Conservation (phyloP, 2,113 vertebrate species). For the Hippocampus barbouri region DNA sequence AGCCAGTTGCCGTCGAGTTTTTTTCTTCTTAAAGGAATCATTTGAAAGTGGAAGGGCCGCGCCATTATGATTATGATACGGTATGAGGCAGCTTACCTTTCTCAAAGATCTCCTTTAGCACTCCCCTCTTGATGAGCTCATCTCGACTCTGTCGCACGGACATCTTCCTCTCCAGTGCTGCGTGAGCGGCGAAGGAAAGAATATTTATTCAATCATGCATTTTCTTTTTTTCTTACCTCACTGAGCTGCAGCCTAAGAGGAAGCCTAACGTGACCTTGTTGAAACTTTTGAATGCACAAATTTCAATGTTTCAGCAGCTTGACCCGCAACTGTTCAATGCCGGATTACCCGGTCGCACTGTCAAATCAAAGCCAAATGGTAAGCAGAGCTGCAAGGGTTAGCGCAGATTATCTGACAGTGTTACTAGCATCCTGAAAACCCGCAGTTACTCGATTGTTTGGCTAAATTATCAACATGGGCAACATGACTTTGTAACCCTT, state of each 20-base stretch:
- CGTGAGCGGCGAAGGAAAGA: conserved; percentile 53
- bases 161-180: conserved; percentile 94
- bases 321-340: too few species aligned
- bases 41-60: not conserved
- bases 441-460: too few species aligned
- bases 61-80: not conserved
- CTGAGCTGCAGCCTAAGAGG: not conserved
- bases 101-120: conserved; percentile 97
- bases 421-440: too few species aligned
- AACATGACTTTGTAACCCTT: too few species aligned
- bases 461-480: too few species aligned
- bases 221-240: not conserved
- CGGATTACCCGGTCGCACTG: too few species aligned
- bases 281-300: not conserved
- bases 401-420: too few species aligned
- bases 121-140: conserved; percentile 94
- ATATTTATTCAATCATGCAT: not conserved
- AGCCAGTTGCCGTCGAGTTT: not conserved
- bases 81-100: conserved; percentile 81
- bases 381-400: too few species aligned
- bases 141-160: conserved; percentile 96
- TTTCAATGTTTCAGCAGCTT: too few species aligned
- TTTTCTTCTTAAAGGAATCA: not conserved
- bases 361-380: too few species aligned
- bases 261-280: not conserved